These are phyloP conservation scores for Lutjanus campechanus DNA, from an alignment of 2,797 vertebrate species.

Conservation along the genomic window DNA sequence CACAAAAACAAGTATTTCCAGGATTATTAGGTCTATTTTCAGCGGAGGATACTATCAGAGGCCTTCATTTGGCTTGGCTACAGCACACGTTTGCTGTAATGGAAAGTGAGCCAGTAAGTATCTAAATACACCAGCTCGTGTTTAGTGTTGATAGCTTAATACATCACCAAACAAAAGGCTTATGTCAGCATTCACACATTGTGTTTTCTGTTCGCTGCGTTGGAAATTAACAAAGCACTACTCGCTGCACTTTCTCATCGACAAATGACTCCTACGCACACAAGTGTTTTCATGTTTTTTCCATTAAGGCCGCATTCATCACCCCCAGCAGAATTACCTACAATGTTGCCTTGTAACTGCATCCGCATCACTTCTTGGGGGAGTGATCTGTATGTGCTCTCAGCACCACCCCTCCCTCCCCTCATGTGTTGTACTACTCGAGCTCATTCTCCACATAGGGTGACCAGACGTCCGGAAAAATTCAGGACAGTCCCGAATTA, in stretches of 20 bases:
- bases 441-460: conserved; percentile 43
- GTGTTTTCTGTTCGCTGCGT: conserved; percentile 55
- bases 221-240: conserved; percentile 66
- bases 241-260: conserved; percentile 43
- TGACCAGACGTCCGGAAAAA: too few relatives aligned
- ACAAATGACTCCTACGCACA: conserved; percentile 49
- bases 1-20: conserved; percentile 89
- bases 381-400: conserved; percentile 73
- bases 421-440: conserved; percentile 28
- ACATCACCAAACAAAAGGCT: conserved; percentile 67
- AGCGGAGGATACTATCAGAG: conserved; percentile 66
- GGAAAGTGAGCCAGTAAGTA: conserved; percentile 43
- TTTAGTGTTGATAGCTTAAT: conserved; percentile 63
- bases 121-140: conserved; percentile 47
- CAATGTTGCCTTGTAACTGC: conserved; percentile 52
- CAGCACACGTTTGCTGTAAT: conserved; percentile 48
- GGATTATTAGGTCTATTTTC: conserved; percentile 84
- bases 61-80: conserved; percentile 76
- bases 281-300: conserved; percentile 49
- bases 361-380: conserved; percentile 46
- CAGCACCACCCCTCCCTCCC: conserved; percentile 40
- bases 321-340: conserved; percentile 45
- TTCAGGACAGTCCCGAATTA: too few relatives aligned
- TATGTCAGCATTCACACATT: conserved; percentile 55
- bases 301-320: conserved; percentile 74